Base-by-base conservation (phyloP, 2,797 vertebrate genomes). In the Propithecus perrieri region DNA sequence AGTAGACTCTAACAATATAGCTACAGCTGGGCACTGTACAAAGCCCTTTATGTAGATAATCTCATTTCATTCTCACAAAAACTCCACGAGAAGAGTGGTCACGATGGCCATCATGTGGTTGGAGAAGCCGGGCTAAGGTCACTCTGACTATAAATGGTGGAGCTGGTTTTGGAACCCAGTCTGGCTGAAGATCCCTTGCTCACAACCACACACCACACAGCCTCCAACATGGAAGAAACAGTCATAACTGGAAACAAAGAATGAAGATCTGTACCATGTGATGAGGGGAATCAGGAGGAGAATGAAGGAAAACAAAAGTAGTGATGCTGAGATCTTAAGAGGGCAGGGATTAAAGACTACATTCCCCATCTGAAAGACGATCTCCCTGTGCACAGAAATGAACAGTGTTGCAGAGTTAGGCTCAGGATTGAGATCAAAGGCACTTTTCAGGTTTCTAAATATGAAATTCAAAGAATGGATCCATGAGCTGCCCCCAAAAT, bases 401-500 rank as follows among this genome's bases (percentile, higher is more conserved):
- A 86, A 53, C 10, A 30, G 30, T 10, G 14, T 14, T 50, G 5
- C 28, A 63, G 28, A 30, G 26, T 26, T 35, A 75, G n/a, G 30
- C 33, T 69, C 59, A 87, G n/a, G 43, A 71, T 1, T 38, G 71
- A 88, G 50, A 33, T 67, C 24, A 41, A 59, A 72, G 14, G 15
- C 2, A 86, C 35, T 81, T 76, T 43, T 10, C 59, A 46, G 38
- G 41, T 53, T 89, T 61, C 91, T 85, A 65, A 81, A 22, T 7
- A 38, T 91, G 33, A 89, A 96, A 59, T 59, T 83, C 79, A 95
- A 92, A 94, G 28, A 90, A 61, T 41, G 69, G 35, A 84, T 75
- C 46, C 17, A 72, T 11, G 15, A 38, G 55, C 35, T 85, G 13
- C 10, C 43, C 38, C 33, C 8, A 20, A 75, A 95, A 35, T 20